A percentile compares a stretch with the other conserved stretches of the same genome.
Evolutionary conservation across 2,888 invertebrate genomes (phyloP).

Genomic region (Andrena minutula): DNA sequence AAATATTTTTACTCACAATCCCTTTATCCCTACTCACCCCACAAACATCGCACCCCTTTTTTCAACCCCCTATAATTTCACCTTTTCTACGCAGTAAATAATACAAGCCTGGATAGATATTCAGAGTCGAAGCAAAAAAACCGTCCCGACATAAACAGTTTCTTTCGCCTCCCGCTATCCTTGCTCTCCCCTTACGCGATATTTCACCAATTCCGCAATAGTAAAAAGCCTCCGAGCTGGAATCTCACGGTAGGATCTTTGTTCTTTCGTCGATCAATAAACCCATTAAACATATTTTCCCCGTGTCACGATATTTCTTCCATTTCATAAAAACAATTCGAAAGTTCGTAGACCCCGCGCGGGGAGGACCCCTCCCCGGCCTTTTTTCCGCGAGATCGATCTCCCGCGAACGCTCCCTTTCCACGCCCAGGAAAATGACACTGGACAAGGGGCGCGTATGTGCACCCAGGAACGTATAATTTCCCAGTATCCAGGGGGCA

Average conservation of each 20-base stretch:
- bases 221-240: slow-evolving; percentile 28
- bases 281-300: slow-evolving; percentile 54
- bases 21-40: too few relatives aligned
- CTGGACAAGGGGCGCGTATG: slow-evolving; percentile 19
- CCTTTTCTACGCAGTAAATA: not conserved
- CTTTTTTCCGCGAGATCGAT: slow-evolving; percentile 37
- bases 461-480: slow-evolving; percentile 48
- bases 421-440: slow-evolving; percentile 39
- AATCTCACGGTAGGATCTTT: slow-evolving; percentile 46
- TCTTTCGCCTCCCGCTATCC: slow-evolving; percentile 34
- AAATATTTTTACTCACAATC: too few relatives aligned
- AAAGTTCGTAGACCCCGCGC: not conserved
- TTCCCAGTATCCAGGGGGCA: slow-evolving; percentile 51
- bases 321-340: slow-evolving; percentile 52
- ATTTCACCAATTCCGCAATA: slow-evolving; percentile 32
- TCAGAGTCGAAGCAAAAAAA: not conserved
- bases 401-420: slow-evolving; percentile 35
- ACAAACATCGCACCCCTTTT: too few relatives aligned
- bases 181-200: slow-evolving; percentile 12
- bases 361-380: not conserved
- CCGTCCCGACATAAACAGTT: not conserved
- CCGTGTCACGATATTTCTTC: slow-evolving; percentile 56
- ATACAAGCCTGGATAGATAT: not conserved
- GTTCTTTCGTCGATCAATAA: slow-evolving; percentile 34
- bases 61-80: not conserved